phyloP scores from a whole-genome alignment of 2,797 vertebrate species.

The Argentina silus region DNA sequence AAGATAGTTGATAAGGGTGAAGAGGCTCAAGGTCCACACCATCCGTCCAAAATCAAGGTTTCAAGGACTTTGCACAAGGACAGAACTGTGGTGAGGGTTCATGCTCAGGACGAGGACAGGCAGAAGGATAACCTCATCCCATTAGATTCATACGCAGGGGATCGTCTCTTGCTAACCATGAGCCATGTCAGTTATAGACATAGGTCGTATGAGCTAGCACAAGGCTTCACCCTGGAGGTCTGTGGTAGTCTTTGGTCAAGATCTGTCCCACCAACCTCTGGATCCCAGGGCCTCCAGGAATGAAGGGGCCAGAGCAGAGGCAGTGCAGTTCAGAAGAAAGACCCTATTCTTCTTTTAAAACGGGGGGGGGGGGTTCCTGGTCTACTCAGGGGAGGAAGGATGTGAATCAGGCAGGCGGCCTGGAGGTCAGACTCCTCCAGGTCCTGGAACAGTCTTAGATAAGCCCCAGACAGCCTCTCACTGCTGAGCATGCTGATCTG shows the following conservation, averaged over 20 bases:
- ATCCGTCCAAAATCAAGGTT: conserved; percentile 10
- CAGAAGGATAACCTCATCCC: background rate
- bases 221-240: background rate
- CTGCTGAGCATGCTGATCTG: background rate
- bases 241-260: background rate
- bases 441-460: background rate
- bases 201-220: too few relatives aligned
- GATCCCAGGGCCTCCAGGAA: conserved; percentile 74
- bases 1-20: conserved; percentile 14
- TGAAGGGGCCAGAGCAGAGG: conserved; percentile 60
- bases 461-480: background rate
- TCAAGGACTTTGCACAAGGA: background rate
- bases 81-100: background rate
- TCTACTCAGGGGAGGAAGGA: conserved; percentile 71
- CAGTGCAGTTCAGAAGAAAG: conserved; percentile 78
- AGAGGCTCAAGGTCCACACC: background rate
- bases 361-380: conserved; percentile 48
- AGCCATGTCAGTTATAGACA: background rate
- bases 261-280: background rate
- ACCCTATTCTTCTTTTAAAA: conserved; percentile 75
- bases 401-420: conserved; percentile 60
- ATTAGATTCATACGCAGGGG: too few relatives aligned
- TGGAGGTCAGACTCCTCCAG: conserved; percentile 29
- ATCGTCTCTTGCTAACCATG: background rate
- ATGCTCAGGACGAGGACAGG: background rate